Percentiles rank a stretch among this genome's conserved stretches.
These are phyloP conservation scores for Ophion costatus DNA, from an alignment of 2,888 invertebrate species.

Conservation along the genomic window DNA sequence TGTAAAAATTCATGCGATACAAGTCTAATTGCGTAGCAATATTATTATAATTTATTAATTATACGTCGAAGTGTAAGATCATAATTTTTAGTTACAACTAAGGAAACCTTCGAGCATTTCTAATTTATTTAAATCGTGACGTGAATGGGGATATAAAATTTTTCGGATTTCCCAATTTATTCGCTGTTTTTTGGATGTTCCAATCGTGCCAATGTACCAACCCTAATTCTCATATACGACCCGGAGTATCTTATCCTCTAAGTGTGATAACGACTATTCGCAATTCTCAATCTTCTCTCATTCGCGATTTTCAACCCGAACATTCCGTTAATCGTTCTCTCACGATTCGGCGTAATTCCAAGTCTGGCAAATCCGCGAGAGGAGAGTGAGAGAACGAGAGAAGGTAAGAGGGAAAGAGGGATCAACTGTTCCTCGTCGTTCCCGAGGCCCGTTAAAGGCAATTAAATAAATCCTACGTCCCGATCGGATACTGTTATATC, in stretches of 20 bases:
- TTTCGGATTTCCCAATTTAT: too few species aligned
- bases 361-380: constrained; percentile 36
- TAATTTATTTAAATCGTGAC: too few species aligned
- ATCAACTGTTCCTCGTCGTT: constrained; percentile 47
- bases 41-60: too few species aligned
- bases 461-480: constrained; percentile 64
- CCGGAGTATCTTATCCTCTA: constrained; percentile 20
- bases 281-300: constrained; percentile 51
- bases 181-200: neutral
- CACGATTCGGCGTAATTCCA: constrained; percentile 56
- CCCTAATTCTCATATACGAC: neutral
- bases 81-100: too few species aligned
- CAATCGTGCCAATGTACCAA: too few species aligned
- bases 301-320: constrained; percentile 52
- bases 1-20: too few species aligned
- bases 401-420: constrained; percentile 25
- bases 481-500: constrained; percentile 56
- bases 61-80: too few species aligned
- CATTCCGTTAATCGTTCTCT: constrained; percentile 56
- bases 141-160: too few species aligned
- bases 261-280: constrained; percentile 45
- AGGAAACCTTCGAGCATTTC: too few species aligned
- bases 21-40: too few species aligned
- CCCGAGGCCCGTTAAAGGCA: constrained; percentile 56
- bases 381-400: constrained; percentile 25